A percentile compares a stretch with the other conserved stretches of the same genome.
Conservation (phyloP, 2,797 vertebrate genomes). For the Megaceryle alcyon region DNA sequence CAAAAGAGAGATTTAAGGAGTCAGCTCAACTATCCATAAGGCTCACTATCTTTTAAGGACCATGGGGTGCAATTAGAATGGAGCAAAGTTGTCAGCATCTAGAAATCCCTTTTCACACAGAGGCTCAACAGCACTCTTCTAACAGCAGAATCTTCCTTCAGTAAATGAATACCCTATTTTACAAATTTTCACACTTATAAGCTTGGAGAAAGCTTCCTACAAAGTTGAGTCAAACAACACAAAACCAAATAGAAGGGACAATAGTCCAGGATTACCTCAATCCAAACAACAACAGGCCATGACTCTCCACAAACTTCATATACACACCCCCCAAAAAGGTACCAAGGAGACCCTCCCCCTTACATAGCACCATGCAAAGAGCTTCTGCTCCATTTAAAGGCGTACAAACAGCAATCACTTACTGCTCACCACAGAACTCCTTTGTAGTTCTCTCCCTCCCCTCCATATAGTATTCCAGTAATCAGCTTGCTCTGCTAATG, state of each 20-base stretch:
- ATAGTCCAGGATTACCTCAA: fast-evolving
- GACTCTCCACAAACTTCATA: fast-evolving
- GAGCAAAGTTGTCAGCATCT: not conserved
- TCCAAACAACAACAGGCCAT: fast-evolving
- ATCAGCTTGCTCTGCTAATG: not conserved
- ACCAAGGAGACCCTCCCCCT: fast-evolving
- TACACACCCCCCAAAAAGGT: fast-evolving
- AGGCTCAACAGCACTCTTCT: not conserved
- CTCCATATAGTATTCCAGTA: not conserved
- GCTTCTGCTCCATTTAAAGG: not conserved
- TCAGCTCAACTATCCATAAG: not conserved
- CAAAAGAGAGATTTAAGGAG: not conserved
- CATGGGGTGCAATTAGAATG: fast-evolving
- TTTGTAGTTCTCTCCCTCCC: fast-evolving
- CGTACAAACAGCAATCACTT: not conserved
- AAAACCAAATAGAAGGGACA: fast-evolving
- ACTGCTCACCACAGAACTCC: fast-evolving
- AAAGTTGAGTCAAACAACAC: fast-evolving
- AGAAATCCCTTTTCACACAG: not conserved
- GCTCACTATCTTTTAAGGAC: not conserved
- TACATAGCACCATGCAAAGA: fast-evolving
- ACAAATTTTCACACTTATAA: not conserved
- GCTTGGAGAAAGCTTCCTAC: fast-evolving
- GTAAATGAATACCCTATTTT: fast-evolving
- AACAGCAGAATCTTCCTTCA: not conserved